A percentile compares a stretch with the other conserved stretches of the same genome.
These are phyloP conservation scores for Pseudachorutes palmiensis DNA, from an alignment of 1,140 invertebrate genomes.

Conservation along the genomic window DNA sequence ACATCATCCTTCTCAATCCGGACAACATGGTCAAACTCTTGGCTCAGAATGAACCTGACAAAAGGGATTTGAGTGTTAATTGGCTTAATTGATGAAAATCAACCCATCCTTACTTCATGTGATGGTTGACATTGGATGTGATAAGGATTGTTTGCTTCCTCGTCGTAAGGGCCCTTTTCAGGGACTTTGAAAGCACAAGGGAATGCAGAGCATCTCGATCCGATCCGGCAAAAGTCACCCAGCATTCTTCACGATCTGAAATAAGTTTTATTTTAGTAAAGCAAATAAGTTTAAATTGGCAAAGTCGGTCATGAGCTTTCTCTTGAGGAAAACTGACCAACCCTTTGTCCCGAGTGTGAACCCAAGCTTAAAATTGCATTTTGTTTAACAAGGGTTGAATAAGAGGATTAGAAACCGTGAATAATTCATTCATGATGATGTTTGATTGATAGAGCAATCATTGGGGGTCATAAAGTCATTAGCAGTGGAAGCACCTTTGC, in stretches of 20 bases:
- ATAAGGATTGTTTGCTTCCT: constrained; percentile 10
- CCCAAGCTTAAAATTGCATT: no score
- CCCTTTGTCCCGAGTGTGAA: no score
- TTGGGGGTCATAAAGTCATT: no score
- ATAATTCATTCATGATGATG: no score
- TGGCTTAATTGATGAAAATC: neutral
- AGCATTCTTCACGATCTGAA: constrained; percentile 4
- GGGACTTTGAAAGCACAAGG: constrained; percentile 4
- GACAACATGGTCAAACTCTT: neutral
- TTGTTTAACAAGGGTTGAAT: no score
- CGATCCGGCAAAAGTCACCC: neutral
- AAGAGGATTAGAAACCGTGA: no score
- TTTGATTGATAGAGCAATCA: no score
- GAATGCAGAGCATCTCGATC: neutral
- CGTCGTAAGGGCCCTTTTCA: neutral
- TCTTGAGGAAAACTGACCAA: no score
- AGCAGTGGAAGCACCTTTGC: no score
- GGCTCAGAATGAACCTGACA: neutral
- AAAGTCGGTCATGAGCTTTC: no score
- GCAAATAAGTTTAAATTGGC: no score
- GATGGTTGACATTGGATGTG: neutral
- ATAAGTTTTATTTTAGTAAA: no score
- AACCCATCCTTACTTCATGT: constrained; percentile 4
- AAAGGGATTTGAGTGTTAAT: neutral
- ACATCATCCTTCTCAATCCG: neutral